phyloP scores from a whole-genome alignment of 2,888 invertebrate species.

The Drosophila koepferae region DNA sequence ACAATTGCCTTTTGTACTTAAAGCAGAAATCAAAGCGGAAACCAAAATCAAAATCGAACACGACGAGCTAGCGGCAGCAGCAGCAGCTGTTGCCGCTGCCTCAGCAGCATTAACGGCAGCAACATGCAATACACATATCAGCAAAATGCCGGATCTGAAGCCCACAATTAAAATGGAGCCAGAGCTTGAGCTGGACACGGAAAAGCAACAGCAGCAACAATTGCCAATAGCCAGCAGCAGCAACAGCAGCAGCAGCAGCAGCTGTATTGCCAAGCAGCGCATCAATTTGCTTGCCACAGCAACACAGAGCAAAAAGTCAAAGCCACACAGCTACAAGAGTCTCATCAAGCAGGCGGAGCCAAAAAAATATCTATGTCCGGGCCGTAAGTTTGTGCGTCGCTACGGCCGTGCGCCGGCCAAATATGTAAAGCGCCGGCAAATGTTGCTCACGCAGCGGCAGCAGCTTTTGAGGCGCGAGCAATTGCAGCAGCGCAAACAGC shows the following conservation, averaged over 20 bases:
- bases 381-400: constrained; percentile 80
- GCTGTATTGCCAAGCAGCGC: constrained; percentile 54
- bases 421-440: constrained; percentile 78
- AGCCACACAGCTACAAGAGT: constrained; percentile 84
- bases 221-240: not conserved
- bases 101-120: constrained; percentile 30
- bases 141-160: constrained; percentile 78
- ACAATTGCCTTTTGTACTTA: constrained; percentile 78
- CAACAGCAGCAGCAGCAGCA: constrained; percentile 10
- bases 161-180: constrained; percentile 83
- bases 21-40: constrained; percentile 84
- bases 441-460: constrained; percentile 82
- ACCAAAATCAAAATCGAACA: constrained; percentile 84
- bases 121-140: constrained; percentile 65
- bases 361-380: constrained; percentile 83
- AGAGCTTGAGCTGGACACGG: constrained; percentile 43
- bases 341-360: constrained; percentile 85
- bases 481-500: constrained; percentile 68
- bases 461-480: constrained; percentile 74
- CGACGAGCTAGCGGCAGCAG: constrained; percentile 55
- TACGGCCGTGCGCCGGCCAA: constrained; percentile 78
- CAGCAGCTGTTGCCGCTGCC: constrained; percentile 28
- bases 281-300: constrained; percentile 80
- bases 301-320: constrained; percentile 80
- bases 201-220: constrained; percentile 13